Evolutionary conservation across 2,888 invertebrate genomes (phyloP), one percentile per base, ranked within the genome.

Genomic region (Germaria angustata): DNA sequence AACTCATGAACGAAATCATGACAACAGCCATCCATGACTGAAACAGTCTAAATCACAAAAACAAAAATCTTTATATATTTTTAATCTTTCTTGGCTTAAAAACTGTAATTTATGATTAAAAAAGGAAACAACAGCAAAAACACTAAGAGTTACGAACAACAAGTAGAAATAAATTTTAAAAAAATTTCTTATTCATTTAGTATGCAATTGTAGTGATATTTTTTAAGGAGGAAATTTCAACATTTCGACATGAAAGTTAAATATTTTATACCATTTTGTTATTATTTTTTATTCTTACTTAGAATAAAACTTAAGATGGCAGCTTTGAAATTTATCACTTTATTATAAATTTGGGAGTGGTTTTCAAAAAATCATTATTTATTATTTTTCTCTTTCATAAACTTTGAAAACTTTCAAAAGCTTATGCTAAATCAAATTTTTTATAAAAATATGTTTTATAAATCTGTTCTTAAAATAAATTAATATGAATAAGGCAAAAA

Each of bases 91-190:
- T 39, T 17, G 24, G 24, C 24, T n/a, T 51, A 24, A 51, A 51
- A 51, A 63, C 28, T 49, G 51, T 77, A 77, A 77, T 81, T 81
- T 77, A 77, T 81, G 72, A 59, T 36, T 61, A n/a, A 51, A 51
- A 63, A 22, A 63, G 13, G n/a, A 5, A 63, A 63, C 15, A 41
- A 63, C 17, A 63, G 13, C 11, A 53, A 9, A 13, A 34, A 61
- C 22, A 39, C 3, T 28, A 41, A 24, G 15, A 49, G 13, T 28
- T 32, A 63, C 2, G 8, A 17, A 28, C 34, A 66, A 53, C 28
- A 61, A 66, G n/a, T 41, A 53, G 36, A 46, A 24, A 57, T 36
- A 34, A 34, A 71, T 34, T 22, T 28, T 5, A 39, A 71, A 41
- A 39, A 32, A 4, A 39, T 49, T 22, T 20, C 55, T 39, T 72